phyloP scores from a whole-genome alignment of 2,888 invertebrate species.

The Heliconius cydno region DNA sequence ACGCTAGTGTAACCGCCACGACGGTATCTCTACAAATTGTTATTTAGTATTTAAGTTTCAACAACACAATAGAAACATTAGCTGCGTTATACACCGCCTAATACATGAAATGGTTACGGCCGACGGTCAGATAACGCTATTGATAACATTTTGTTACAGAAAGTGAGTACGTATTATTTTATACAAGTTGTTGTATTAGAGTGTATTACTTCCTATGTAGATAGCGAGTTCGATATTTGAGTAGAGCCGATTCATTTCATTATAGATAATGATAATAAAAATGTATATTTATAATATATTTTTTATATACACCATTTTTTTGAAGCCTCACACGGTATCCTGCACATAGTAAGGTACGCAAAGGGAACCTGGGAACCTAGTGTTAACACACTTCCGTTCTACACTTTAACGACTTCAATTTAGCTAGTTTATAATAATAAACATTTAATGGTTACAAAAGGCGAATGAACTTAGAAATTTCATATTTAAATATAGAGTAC shows the following conservation, averaged over 20 bases:
- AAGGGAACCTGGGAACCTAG: not conserved
- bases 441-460: not conserved
- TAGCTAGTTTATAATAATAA: no score
- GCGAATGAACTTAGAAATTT: constrained; percentile 14
- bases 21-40: not conserved
- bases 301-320: no score
- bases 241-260: not conserved
- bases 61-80: not conserved
- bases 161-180: not conserved
- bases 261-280: not conserved
- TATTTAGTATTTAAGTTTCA: not conserved
- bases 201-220: not conserved
- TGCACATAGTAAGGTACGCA: not conserved
- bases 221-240: not conserved
- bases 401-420: not conserved
- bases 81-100: not conserved
- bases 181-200: not conserved
- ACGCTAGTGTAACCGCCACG: not conserved
- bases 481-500: constrained; percentile 4
- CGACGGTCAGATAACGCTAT: not conserved
- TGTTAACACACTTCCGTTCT: not conserved
- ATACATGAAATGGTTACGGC: not conserved
- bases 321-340: no score
- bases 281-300: no score
- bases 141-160: not conserved